Percentiles rank a stretch among this genome's conserved stretches.
Evolutionary conservation across 2,113 vertebrate genomes (phyloP).

Genomic region (Camelus bactrianus): DNA sequence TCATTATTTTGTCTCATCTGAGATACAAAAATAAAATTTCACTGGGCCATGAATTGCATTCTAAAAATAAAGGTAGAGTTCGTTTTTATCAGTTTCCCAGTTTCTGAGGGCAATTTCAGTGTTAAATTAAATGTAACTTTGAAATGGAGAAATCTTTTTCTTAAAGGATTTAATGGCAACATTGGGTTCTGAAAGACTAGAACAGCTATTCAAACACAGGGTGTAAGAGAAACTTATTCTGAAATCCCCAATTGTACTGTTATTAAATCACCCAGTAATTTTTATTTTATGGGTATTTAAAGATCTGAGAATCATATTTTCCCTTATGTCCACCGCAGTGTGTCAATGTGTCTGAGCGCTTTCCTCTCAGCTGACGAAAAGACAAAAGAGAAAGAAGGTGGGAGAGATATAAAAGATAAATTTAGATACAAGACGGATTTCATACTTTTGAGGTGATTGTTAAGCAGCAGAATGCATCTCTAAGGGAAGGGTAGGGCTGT

Average conservation of each 20-base stretch:
- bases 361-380: slow-evolving; percentile 10
- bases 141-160: slow-evolving; percentile 62
- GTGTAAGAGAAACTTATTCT: neutral
- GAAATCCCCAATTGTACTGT: neutral
- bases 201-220: neutral
- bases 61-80: slow-evolving; percentile 65
- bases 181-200: slow-evolving; percentile 53
- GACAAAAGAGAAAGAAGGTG: slow-evolving; percentile 22
- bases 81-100: slow-evolving; percentile 63
- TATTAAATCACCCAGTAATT: slow-evolving; percentile 21
- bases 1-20: slow-evolving; percentile 63
- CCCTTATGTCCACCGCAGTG: neutral
- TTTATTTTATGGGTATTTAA: neutral
- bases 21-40: slow-evolving; percentile 67
- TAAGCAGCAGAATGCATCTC: neutral
- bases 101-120: slow-evolving; percentile 69
- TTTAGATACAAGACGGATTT: neutral
- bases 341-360: neutral
- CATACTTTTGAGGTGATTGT: neutral
- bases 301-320: neutral
- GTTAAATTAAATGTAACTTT: slow-evolving; percentile 61
- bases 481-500: neutral
- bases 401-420: neutral
- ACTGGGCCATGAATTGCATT: slow-evolving; percentile 9
- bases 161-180: slow-evolving; percentile 65